Evolutionary conservation across 2,888 invertebrate genomes (phyloP), one percentile per base, ranked within the genome.

Genomic region (Metacarcinus magister): DNA sequence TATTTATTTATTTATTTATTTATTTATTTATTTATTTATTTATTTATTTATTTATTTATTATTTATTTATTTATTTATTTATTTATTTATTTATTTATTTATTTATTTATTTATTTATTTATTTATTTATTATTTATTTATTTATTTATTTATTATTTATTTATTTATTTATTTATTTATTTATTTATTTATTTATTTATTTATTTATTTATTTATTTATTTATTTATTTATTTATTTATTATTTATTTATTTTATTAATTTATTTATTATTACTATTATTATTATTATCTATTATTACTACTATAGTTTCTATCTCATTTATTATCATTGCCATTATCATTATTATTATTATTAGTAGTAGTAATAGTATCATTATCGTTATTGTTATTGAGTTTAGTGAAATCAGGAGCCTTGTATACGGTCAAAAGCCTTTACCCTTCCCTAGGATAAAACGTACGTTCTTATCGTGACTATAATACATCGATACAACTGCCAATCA

Each of bases 91-190:
- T 90, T 60, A 94, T 91, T 16, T 75, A 94, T 75, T 90, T 60
- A 94, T 94, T 16, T 75, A 94, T 94, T 90, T 67, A 94, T 94
- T 90, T 94, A 94, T 94, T 90, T 94, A 94, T 94, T 90, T 94
- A 94, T 94, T 90, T 94, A 95, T 95, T 90, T 95, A 87, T 87
- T 95, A 89, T 95, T 39, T 94, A 92, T 92, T 46, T 92, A 92
- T 92, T 46, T 92, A 92, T 92, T 46, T 92, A 92, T 92, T 46
- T 92, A 92, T 92, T 46, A 48, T 48, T 7, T 48, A 48, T 48
- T 7, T 48, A 48, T 48, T 7, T 93, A 60, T 93, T 60, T 93
- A 93, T 93, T 60, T 93, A 54, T 93, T 60, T 93, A 93, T 93
- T 60, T 93, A 93, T 93, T 60, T 93, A 93, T 93, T 60, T 93